These are phyloP conservation scores for Clinocottus analis DNA, from an alignment of 2,113 vertebrate genomes.

Conservation along the genomic window DNA sequence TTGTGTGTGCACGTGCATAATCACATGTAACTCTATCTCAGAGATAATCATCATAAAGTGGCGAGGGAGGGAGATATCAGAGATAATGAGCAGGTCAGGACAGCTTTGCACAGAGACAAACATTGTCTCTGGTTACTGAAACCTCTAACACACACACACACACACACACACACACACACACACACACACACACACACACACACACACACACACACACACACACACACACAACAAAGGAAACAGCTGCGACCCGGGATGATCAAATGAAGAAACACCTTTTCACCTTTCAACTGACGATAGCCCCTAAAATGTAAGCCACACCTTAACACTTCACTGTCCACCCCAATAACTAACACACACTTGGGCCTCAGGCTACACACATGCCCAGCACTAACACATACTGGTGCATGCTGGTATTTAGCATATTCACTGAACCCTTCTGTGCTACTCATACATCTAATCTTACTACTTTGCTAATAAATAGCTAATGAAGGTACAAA, in stretches of 20 bases:
- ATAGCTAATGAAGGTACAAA: conserved; percentile 29
- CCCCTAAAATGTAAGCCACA: not conserved
- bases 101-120: conserved; percentile 30
- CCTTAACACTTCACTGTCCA: not conserved
- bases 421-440: not conserved
- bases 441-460: conserved; percentile 6
- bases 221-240: conserved; percentile 14
- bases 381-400: not conserved
- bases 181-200: conserved; percentile 1
- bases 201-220: conserved; percentile 15
- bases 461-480: conserved; percentile 31
- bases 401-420: conserved; percentile 3
- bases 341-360: not conserved
- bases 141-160: not conserved
- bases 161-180: too few species aligned
- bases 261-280: conserved; percentile 26
- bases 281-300: conserved; percentile 36
- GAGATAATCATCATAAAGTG: conserved; percentile 53
- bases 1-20: not conserved
- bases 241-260: conserved; percentile 7
- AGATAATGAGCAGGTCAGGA: conserved; percentile 56
- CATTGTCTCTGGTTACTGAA: conserved; percentile 63
- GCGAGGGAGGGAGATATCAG: conserved; percentile 32
- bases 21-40: conserved; percentile 62
- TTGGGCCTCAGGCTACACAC: not conserved